These are phyloP conservation scores for Microplitis manilae DNA, from an alignment of 2,888 invertebrate species.

Conservation along the genomic window DNA sequence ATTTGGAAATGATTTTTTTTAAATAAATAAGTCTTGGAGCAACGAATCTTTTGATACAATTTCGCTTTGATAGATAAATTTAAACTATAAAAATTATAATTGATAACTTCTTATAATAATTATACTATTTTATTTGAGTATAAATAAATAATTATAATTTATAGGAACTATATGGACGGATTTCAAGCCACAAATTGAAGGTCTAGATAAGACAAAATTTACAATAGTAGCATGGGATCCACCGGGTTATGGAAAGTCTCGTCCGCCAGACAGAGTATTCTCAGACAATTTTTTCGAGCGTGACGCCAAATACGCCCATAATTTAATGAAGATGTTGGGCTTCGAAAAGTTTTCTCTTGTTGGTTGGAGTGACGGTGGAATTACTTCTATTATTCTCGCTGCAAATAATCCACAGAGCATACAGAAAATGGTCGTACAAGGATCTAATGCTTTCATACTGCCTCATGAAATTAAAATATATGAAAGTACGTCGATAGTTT, in stretches of 20 bases:
- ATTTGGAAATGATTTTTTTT: too few species aligned
- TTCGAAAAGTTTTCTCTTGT: constrained; percentile 82
- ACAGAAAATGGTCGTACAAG: constrained; percentile 84
- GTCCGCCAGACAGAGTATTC: constrained; percentile 84
- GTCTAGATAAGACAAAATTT: constrained; percentile 77
- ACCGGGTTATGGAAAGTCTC: constrained; percentile 88
- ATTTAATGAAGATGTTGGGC: constrained; percentile 82
- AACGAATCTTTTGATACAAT: too few species aligned
- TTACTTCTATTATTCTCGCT: constrained; percentile 83
- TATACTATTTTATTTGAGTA: not conserved
- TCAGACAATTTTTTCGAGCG: constrained; percentile 79
- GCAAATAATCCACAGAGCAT: constrained; percentile 79
- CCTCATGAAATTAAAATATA: constrained; percentile 79
- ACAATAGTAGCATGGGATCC: constrained; percentile 87
- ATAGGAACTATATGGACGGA: constrained; percentile 85
- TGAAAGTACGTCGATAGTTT: constrained; percentile 73
- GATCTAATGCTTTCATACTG: constrained; percentile 82
- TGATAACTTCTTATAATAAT: too few species aligned
- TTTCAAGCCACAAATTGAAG: constrained; percentile 84
- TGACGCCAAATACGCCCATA: constrained; percentile 81
- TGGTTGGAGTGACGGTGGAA: constrained; percentile 94
- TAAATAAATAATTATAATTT: constrained; percentile 14
- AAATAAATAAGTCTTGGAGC: too few species aligned
- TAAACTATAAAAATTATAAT: too few species aligned
- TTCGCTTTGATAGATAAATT: too few species aligned